These are phyloP conservation scores for Muscidifurax raptorellus DNA, from an alignment of 1,140 invertebrate species.

Conservation along the genomic window DNA sequence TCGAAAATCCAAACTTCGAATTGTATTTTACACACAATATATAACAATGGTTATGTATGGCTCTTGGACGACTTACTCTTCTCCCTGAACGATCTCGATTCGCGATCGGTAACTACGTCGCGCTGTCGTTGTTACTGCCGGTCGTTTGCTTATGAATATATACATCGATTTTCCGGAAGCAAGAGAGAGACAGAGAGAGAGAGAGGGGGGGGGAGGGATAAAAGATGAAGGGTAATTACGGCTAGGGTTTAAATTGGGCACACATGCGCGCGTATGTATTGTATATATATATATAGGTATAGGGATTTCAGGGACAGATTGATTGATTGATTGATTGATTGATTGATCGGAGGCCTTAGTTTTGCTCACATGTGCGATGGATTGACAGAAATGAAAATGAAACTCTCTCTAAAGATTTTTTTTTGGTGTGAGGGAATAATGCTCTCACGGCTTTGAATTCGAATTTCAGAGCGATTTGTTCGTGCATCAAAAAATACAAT, in stretches of 20 bases:
- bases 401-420: slow-evolving; percentile 2
- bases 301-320: not conserved
- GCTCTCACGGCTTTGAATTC: not conserved
- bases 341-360: slow-evolving; percentile 3
- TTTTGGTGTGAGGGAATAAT: not conserved
- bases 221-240: not conserved
- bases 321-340: slow-evolving; percentile 10
- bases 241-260: not conserved
- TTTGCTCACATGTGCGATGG: not conserved
- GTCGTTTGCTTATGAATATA: not conserved
- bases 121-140: not conserved
- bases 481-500: not conserved
- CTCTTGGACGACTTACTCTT: not conserved
- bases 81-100: not conserved
- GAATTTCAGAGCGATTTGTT: not conserved
- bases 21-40: too few species aligned
- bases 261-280: not conserved
- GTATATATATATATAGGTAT: too few species aligned
- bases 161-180: not conserved
- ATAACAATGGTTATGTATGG: not conserved
- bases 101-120: not conserved
- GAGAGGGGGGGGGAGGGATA: too few species aligned
- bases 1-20: too few species aligned
- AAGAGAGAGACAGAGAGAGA: not conserved
- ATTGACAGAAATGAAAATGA: not conserved